Evolutionary conservation across 2,888 invertebrate genomes (phyloP), one percentile per base, ranked within the genome.

Genomic region (Amphipyra berbera): DNA sequence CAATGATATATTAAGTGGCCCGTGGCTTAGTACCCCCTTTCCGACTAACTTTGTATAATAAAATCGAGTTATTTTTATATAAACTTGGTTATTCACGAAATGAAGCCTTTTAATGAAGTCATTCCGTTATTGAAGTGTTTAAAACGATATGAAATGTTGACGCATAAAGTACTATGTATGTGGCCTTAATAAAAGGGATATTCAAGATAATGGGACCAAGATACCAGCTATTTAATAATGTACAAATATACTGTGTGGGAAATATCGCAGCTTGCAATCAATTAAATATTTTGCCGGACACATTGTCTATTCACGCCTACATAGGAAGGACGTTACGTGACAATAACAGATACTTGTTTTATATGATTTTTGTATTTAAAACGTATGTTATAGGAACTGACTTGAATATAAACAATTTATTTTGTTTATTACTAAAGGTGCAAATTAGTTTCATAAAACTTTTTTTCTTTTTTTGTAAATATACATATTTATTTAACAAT

Each of bases 141-240:
- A 41, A 46, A 45, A 46, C 8, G 15, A 13, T 41, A n/a, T 46
- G 1, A 13, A 40, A 42, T 58, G 14, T 57, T 40, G 41, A 46
- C 44, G n/a, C 1, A 7, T 14, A 21, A n/a, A 33, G 35, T 55
- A 33, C 40, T 13, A 44, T 14, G 15, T 37, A 14, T 15, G 33
- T 49, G 56, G 21, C 14, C 10, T 58, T 67, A 8, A 13, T 9
- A 44, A 37, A 55, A 41, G 8, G 45, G 38, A 42, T 52, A 47
- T 46, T 46, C 33, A 53, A 30, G 21, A 45, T 21, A 45, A 46
- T 55, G 70, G 70, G 70, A 71, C 72, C 70, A 70, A 70, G 41
- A 45, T 2, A 57, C 37, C 40, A 53, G 30, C 12, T 38, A 41
- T 52, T 49, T 55, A 44, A 30, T 54, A 54, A 45, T 56, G 14